Percentiles rank a stretch among this genome's conserved stretches.
These are phyloP conservation scores for Cephalopterus ornatus DNA, from an alignment of 2,113 vertebrate genomes.

Conservation along the genomic window DNA sequence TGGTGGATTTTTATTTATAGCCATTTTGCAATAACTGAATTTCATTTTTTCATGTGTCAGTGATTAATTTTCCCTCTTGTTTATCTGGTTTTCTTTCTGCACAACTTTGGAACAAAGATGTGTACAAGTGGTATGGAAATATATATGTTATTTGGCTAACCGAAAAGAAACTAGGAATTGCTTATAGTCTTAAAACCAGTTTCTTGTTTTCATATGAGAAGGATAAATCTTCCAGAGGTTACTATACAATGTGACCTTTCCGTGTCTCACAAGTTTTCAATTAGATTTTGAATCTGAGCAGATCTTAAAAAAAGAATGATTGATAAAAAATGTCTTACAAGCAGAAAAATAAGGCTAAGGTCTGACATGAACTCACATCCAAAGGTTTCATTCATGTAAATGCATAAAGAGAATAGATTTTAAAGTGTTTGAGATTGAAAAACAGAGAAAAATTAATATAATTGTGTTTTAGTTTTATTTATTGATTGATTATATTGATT, in stretches of 20 bases:
- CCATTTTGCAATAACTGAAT: neutral
- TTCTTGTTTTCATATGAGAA: neutral
- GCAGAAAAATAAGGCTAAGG: conserved; percentile 7
- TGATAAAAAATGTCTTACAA: neutral
- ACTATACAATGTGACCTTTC: neutral
- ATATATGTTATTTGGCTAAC: neutral
- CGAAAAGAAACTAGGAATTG: neutral
- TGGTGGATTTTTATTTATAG: neutral
- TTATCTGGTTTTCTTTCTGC: neutral
- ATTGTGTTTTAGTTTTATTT: conserved; percentile 29
- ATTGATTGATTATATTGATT: conserved; percentile 32
- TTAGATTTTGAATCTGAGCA: conserved; percentile 20
- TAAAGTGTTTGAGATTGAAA: neutral
- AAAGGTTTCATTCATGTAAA: conserved; percentile 34
- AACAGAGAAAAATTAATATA: conserved; percentile 18
- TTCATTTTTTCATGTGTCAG: neutral
- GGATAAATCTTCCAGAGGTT: neutral
- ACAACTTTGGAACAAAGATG: neutral
- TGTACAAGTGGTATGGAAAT: neutral
- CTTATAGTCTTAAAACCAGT: neutral
- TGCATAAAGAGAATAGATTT: conserved; percentile 12
- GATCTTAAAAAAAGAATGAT: neutral
- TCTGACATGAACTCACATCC: neutral
- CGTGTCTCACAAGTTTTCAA: neutral
- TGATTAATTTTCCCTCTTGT: neutral